These are phyloP conservation scores for Kryptolebias marmoratus DNA, from an alignment of 2,113 vertebrate species.

Conservation along the genomic window DNA sequence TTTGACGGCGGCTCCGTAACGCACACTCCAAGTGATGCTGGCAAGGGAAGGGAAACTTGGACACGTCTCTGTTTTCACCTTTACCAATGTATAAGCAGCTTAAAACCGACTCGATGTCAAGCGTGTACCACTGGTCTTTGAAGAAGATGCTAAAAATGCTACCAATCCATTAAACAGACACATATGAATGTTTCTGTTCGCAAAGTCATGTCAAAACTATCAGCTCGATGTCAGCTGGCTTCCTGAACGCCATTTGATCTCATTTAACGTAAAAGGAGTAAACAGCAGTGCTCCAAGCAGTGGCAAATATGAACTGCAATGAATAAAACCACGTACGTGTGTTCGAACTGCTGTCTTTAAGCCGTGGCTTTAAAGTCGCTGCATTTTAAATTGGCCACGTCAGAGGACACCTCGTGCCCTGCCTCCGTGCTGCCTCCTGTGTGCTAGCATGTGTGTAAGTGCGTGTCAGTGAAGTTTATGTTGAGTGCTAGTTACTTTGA, in stretches of 20 bases:
- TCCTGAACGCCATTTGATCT: slow-evolving; percentile 33
- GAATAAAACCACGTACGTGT: slow-evolving; percentile 24
- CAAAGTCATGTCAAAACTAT: slow-evolving; percentile 51
- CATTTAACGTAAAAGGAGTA: slow-evolving; percentile 21
- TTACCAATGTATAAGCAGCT: background rate
- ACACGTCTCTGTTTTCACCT: background rate
- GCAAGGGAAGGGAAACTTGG: slow-evolving; percentile 14
- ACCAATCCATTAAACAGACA: slow-evolving; percentile 18
- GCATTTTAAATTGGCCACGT: slow-evolving; percentile 68
- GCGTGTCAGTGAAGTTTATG: slow-evolving; percentile 60
- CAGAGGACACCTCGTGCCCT: slow-evolving; percentile 60
- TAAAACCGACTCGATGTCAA: slow-evolving; percentile 1
- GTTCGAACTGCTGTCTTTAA: slow-evolving; percentile 23
- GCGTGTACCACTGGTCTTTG: slow-evolving; percentile 3
- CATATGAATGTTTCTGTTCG: slow-evolving; percentile 17
- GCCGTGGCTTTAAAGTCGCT: slow-evolving; percentile 14
- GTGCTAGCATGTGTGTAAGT: slow-evolving; percentile 35
- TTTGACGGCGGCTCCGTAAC: slow-evolving; percentile 18
- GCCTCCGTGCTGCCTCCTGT: slow-evolving; percentile 17
- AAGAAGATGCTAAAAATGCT: slow-evolving; percentile 7
- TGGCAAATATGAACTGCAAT: slow-evolving; percentile 24
- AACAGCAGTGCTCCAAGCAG: slow-evolving; percentile 39
- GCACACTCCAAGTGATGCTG: slow-evolving; percentile 9
- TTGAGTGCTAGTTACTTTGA: slow-evolving; percentile 57
- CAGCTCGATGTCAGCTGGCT: slow-evolving; percentile 44